Conservation (phyloP, 2,113 vertebrate genomes). For the Promerops cafer region DNA sequence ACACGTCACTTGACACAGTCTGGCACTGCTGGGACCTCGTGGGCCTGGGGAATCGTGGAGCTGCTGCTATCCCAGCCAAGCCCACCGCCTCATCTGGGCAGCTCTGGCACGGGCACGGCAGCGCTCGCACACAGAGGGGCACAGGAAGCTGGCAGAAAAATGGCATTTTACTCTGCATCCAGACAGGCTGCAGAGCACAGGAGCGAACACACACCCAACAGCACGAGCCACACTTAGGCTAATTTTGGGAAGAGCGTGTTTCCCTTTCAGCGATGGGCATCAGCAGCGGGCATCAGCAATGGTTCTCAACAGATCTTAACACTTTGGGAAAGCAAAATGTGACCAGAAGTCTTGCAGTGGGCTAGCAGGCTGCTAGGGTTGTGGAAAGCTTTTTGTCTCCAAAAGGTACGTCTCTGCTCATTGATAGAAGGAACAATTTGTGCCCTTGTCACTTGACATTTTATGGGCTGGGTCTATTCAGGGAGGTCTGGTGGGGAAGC, state of each 20-base stretch:
- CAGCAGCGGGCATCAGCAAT: not conserved
- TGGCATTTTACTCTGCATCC: not conserved
- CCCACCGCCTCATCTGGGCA: not conserved
- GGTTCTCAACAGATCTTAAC: not conserved
- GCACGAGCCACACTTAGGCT: not conserved
- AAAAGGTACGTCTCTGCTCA: not conserved
- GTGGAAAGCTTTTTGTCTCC: not conserved
- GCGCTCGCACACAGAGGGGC: not conserved
- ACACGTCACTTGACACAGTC: not conserved
- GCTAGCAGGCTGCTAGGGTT: not conserved
- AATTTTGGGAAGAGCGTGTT: not conserved
- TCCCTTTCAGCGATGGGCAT: not conserved
- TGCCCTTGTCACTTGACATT: not conserved
- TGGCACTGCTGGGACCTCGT: not conserved
- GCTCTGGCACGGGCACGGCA: not conserved
- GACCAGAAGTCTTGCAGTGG: not conserved
- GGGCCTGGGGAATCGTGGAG: not conserved
- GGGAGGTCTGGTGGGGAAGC: not conserved
- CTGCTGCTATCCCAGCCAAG: not conserved
- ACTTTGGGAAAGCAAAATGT: not conserved
- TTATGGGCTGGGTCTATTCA: not conserved
- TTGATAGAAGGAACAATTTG: not conserved
- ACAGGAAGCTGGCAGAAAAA: not conserved
- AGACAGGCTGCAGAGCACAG: not conserved
- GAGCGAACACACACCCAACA: not conserved